phyloP scores from a whole-genome alignment of 2,113 vertebrate species.

The Tenrec ecaudatus region DNA sequence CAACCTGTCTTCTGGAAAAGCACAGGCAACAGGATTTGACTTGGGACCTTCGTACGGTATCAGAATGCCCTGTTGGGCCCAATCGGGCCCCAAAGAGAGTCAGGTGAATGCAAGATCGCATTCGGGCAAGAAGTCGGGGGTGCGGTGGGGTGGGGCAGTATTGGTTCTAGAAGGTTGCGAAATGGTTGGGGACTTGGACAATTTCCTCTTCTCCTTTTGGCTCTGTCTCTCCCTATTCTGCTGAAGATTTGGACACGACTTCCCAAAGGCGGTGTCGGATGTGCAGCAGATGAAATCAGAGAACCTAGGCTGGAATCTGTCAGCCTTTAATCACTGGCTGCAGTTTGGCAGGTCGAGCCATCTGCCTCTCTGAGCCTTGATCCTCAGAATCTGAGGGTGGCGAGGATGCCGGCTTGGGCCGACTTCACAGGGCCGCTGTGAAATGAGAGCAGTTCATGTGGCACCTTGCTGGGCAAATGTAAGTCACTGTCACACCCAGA shows the following conservation, averaged over 20 bases:
- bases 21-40: background rate
- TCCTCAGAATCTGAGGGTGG: background rate
- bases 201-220: background rate
- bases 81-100: background rate
- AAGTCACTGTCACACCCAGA: slow-evolving; percentile 70
- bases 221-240: background rate
- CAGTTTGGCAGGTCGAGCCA: background rate
- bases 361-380: background rate
- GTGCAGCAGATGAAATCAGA: slow-evolving; percentile 19
- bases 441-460: background rate
- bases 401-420: background rate
- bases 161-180: too few species aligned
- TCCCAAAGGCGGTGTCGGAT: background rate
- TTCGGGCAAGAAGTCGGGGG: background rate
- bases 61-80: background rate
- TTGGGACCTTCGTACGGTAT: background rate
- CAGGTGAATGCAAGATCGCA: too few species aligned
- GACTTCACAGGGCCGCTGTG: background rate
- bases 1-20: slow-evolving; percentile 1
- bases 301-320: background rate
- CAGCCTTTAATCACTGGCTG: background rate
- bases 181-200: background rate
- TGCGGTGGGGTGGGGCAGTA: rapidly evolving
- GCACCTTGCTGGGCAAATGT: slow-evolving; percentile 59
- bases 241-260: background rate